Conservation (phyloP, 2,797 vertebrate species). For the Sebastes taczanowskii region DNA sequence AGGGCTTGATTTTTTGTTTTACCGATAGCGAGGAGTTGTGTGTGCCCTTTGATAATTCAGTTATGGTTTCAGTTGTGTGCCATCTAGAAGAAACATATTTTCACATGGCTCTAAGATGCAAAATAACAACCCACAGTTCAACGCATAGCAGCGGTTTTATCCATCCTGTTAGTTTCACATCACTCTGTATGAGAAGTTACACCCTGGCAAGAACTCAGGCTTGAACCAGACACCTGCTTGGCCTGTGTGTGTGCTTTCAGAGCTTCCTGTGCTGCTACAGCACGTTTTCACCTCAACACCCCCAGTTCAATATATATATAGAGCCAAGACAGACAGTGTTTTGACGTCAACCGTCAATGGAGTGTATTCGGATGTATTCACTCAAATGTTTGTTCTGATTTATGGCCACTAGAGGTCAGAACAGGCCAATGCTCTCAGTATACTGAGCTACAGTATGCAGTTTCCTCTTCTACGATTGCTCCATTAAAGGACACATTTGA, state of each 20-base stretch:
- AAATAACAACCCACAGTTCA: background rate
- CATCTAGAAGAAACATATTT: background rate
- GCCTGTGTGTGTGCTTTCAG: background rate
- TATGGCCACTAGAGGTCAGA: slow-evolving; percentile 70
- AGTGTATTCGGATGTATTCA: background rate
- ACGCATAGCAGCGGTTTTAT: fast-evolving
- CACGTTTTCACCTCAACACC: background rate
- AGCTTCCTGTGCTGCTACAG: background rate
- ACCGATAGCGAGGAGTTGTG: background rate
- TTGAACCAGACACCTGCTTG: fast-evolving
- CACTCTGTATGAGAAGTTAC: background rate
- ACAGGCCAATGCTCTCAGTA: background rate
- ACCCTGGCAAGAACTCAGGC: background rate
- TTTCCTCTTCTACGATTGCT: background rate
- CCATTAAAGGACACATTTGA: background rate
- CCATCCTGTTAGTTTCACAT: slow-evolving; percentile 1
- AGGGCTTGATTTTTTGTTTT: background rate
- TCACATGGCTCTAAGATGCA: background rate
- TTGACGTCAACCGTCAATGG: no score
- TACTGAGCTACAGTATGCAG: background rate
- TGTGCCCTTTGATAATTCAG: background rate
- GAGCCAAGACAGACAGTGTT: no score
- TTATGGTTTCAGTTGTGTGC: background rate
- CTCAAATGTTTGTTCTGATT: background rate
- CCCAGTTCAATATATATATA: background rate